Conservation (phyloP, 2,797 vertebrate species). For the Myiothlypis chrysogaster region DNA sequence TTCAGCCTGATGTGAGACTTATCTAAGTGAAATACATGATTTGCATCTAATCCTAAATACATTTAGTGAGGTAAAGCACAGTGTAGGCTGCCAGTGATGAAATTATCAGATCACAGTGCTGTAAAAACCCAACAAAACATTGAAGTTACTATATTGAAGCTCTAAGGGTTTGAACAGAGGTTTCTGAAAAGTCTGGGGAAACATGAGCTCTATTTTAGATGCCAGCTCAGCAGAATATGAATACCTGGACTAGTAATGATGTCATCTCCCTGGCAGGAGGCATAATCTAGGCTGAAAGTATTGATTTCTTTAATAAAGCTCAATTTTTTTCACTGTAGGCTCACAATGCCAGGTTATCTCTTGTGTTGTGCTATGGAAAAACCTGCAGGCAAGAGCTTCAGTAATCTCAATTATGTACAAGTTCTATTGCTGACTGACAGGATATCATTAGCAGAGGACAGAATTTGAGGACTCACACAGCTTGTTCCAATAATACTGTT, state of each 20-base stretch:
- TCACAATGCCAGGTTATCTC: neutral
- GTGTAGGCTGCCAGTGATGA: neutral
- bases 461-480: neutral
- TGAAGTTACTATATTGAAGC: neutral
- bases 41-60: neutral
- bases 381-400: neutral
- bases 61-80: neutral
- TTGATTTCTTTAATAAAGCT: conserved; percentile 40
- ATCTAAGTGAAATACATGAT: neutral
- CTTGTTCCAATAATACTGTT: neutral
- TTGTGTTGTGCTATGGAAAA: neutral
- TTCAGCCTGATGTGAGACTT: neutral
- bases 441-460: neutral
- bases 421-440: neutral
- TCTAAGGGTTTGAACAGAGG: neutral
- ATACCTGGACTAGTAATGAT: conserved; percentile 19
- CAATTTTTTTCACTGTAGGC: neutral
- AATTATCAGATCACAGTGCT: neutral
- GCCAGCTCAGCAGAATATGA: conserved; percentile 30
- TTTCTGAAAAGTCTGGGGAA: conserved; percentile 25
- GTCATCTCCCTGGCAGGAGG: conserved; percentile 30
- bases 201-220: neutral
- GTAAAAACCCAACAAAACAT: neutral
- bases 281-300: neutral
- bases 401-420: neutral